Evolutionary conservation across 2,888 invertebrate species (phyloP).

Genomic region (Chalcis sispes): DNA sequence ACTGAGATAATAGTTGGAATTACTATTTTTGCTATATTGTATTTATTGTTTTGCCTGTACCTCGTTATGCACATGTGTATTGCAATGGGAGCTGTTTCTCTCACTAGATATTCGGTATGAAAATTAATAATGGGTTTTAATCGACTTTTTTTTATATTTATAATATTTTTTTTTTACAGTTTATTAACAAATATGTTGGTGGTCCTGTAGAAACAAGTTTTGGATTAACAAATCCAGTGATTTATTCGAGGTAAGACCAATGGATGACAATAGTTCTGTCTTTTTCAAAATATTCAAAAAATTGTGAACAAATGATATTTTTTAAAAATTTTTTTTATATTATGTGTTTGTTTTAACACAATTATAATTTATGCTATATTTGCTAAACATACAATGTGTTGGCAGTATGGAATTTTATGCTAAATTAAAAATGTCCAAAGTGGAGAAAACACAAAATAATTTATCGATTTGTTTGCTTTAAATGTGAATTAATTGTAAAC

Average conservation of each 20-base stretch:
- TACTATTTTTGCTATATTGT: conserved; percentile 80
- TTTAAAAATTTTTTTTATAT: conserved; percentile 18
- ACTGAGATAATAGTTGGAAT: conserved; percentile 72
- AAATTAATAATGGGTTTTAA: conserved; percentile 15
- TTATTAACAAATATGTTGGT: conserved; percentile 79
- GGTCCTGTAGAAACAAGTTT: conserved; percentile 78
- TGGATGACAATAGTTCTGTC: conserved; percentile 33
- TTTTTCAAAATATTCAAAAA: conserved; percentile 50
- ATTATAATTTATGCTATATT: conserved; percentile 9
- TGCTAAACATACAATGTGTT: conserved; percentile 25
- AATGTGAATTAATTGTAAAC: conserved; percentile 30
- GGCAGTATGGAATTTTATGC: conserved; percentile 8
- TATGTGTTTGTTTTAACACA: conserved; percentile 26
- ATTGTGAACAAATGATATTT: conserved; percentile 13
- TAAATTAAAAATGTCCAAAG: neutral
- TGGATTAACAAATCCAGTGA: conserved; percentile 77
- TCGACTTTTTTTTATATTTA: conserved; percentile 2
- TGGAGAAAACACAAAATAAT: neutral
- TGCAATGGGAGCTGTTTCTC: conserved; percentile 80
- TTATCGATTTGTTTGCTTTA: conserved; percentile 12
- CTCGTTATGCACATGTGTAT: conserved; percentile 85
- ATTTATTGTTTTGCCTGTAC: conserved; percentile 85
- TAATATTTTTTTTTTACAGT: conserved; percentile 70
- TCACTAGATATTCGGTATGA: conserved; percentile 77
- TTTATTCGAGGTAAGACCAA: conserved; percentile 79